phyloP scores from a whole-genome alignment of 2,797 vertebrate species.

The Coregonus suidteri region DNA sequence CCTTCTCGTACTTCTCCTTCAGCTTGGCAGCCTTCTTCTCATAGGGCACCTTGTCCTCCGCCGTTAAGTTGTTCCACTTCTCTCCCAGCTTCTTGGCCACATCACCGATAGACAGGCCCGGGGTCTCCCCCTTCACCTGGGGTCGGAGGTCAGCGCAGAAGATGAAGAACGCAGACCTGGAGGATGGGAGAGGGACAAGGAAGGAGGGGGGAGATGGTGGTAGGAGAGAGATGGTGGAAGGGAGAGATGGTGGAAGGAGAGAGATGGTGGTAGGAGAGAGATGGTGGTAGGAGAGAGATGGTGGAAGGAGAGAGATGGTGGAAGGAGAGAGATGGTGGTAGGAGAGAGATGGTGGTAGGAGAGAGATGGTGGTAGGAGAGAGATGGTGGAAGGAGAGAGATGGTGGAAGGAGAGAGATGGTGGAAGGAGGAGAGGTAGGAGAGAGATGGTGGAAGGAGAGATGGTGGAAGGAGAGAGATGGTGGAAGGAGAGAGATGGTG shows the following conservation, averaged over 20 bases:
- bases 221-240: not conserved
- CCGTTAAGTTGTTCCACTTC: constrained; percentile 93
- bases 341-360: too few relatives aligned
- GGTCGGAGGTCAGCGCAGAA: constrained; percentile 96
- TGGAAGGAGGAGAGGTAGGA: too few relatives aligned
- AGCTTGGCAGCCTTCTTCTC: constrained; percentile 96
- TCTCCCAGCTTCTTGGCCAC: constrained; percentile 95
- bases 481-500: too few relatives aligned
- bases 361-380: too few relatives aligned
- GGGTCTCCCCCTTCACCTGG: constrained; percentile 92
- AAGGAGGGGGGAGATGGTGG: not conserved
- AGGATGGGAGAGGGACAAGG: not conserved
- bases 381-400: too few relatives aligned
- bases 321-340: too few relatives aligned
- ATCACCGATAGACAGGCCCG: constrained; percentile 91
- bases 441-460: too few relatives aligned
- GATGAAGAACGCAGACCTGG: constrained; percentile 97
- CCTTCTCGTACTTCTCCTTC: constrained; percentile 99
- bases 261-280: too few relatives aligned
- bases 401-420: too few relatives aligned
- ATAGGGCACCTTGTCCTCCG: constrained; percentile 93
- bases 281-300: too few relatives aligned
- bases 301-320: too few relatives aligned
- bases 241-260: too few relatives aligned
- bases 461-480: not conserved